A percentile compares a stretch with the other conserved stretches of the same genome.
Conservation (phyloP, 2,888 invertebrate genomes). For the Ethmia dodecea region DNA sequence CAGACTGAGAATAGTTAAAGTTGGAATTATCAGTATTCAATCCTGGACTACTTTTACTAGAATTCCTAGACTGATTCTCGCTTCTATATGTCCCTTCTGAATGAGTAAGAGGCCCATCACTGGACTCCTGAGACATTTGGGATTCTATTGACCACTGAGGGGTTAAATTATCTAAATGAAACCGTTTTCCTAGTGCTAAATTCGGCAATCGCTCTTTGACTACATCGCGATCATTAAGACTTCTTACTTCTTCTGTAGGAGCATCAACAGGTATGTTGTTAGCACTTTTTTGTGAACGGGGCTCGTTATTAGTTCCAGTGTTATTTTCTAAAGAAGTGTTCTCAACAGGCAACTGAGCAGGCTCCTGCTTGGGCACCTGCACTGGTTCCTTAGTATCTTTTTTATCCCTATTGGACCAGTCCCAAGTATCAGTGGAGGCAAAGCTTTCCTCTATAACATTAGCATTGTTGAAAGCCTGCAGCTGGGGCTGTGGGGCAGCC, state of each 20-base stretch:
- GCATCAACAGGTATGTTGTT: constrained; percentile 26
- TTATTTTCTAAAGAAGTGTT: constrained; percentile 30
- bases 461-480: constrained; percentile 48
- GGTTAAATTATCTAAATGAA: constrained; percentile 62
- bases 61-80: constrained; percentile 76
- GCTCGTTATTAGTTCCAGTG: constrained; percentile 25
- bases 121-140: constrained; percentile 81
- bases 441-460: constrained; percentile 79
- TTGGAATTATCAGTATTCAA: constrained; percentile 55
- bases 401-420: constrained; percentile 78
- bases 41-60: constrained; percentile 65
- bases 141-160: constrained; percentile 83
- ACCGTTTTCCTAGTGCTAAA: constrained; percentile 59
- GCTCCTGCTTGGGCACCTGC: constrained; percentile 22
- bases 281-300: constrained; percentile 23
- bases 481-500: constrained; percentile 20
- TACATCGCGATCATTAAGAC: constrained; percentile 55
- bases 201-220: constrained; percentile 62
- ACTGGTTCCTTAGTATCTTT: constrained; percentile 32
- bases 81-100: constrained; percentile 79
- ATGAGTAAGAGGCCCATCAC: constrained; percentile 78
- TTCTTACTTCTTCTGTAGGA: constrained; percentile 44
- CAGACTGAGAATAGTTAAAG: constrained; percentile 55
- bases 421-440: constrained; percentile 76
- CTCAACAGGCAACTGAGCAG: constrained; percentile 21